phyloP scores from a whole-genome alignment of 2,888 invertebrate species.

The Balanococcus diminutus region DNA sequence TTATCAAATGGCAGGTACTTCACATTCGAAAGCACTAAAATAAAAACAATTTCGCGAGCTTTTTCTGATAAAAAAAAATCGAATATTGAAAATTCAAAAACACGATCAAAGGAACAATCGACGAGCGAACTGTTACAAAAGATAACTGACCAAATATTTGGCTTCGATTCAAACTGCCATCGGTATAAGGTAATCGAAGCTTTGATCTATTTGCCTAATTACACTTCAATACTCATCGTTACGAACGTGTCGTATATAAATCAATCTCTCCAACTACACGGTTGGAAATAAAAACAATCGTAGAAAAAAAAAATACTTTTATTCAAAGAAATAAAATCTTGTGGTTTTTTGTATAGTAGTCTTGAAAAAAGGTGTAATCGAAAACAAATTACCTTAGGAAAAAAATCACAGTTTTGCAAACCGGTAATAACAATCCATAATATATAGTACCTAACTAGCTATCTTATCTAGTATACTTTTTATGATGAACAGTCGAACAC shows the following conservation, averaged over 20 bases:
- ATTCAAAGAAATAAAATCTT: not conserved
- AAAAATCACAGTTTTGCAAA: not conserved
- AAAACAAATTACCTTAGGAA: not conserved
- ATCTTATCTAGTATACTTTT: too few species aligned
- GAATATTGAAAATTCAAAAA: not conserved
- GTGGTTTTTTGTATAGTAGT: too few species aligned
- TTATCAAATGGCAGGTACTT: not conserved
- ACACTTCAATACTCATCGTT: not conserved
- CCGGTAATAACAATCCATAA: not conserved
- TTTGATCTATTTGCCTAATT: constrained; percentile 45
- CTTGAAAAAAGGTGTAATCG: not conserved
- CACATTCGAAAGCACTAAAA: not conserved
- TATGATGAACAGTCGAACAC: too few species aligned
- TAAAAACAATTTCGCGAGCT: not conserved
- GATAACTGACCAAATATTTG: constrained; percentile 44
- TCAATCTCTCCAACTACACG: too few species aligned
- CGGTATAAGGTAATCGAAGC: constrained; percentile 41
- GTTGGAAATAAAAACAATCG: not conserved
- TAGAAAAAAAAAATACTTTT: not conserved
- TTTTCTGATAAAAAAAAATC: not conserved
- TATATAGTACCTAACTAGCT: too few species aligned
- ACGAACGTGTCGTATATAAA: not conserved
- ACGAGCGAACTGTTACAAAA: not conserved
- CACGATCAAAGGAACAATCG: not conserved
- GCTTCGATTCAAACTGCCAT: not conserved